Base-by-base conservation (phyloP, 1,140 invertebrate genomes). In the Cataglyphis hispanica region DNA sequence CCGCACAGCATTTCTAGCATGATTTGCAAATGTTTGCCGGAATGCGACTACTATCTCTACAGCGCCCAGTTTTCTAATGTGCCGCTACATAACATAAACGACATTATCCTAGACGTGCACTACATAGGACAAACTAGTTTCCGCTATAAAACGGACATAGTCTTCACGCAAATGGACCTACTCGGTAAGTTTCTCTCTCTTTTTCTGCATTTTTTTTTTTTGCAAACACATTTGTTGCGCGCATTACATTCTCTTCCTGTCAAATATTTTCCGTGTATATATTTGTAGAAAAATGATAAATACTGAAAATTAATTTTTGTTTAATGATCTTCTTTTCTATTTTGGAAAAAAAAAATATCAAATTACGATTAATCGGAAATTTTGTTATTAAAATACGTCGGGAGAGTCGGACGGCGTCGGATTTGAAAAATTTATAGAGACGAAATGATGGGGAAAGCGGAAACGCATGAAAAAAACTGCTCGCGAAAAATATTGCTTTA, bases 101-200 rank as follows among this genome's bases (percentile, higher is more conserved):
- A 86, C 69, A 61, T 87, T 58, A 69, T 16, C 7, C 7, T 87
- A 69, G 84, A 87, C 61, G 69, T 87, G n/a, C 86, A 87, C 60
- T 87, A 72, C 76, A 58, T 46, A n/a, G 58, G 74, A 10, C 86
- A 86, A 72, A 74, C 84, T 34, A 87, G 76, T 43, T 87, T 87
- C 43, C 86, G 86, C 11, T 87, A 86, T 37, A 87, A 87, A 67
- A 87, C 56, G 37, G 86, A 87, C 27, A 72, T 86, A 50, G 75
- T 87, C 34, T 67, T 85, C 40, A 75, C 86, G 43, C 66, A 66
- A 22, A 37, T 87, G 50, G 67, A 81, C 27, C 85, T 86, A 19
- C 86, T 87, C 40, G 84, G 86, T 87, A 69, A 87, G 53, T 72
- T 19, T 40, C 22, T 3, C 11, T 46, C 16, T 50, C 46, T 16